A percentile compares a stretch with the other conserved stretches of the same genome.
These are phyloP conservation scores for Urophycis tenuis DNA, from an alignment of 2,797 vertebrate genomes.

Conservation along the genomic window DNA sequence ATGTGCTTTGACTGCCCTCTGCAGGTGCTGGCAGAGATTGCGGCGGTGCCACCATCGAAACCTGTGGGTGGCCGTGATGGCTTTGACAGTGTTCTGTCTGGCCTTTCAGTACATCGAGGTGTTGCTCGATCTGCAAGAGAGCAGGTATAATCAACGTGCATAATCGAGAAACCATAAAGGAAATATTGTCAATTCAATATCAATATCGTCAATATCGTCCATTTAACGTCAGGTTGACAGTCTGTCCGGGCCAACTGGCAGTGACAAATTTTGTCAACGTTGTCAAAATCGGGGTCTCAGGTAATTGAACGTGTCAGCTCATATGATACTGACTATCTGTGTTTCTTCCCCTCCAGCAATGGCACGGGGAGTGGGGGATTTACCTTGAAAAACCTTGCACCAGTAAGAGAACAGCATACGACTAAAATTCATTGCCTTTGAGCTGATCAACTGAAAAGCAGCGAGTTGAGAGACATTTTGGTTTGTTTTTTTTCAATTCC, in stretches of 20 bases:
- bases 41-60: constrained; percentile 55
- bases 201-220: no score
- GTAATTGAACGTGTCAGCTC: not conserved
- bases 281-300: not conserved
- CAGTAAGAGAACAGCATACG: not conserved
- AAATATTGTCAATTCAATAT: no score
- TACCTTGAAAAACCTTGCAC: constrained; percentile 8
- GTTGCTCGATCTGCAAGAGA: constrained; percentile 35
- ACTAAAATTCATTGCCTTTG: not conserved
- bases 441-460: not conserved
- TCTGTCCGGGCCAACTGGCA: no score
- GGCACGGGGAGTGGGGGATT: constrained; percentile 31
- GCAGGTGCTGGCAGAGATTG: constrained; percentile 60
- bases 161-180: not conserved
- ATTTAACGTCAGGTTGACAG: not conserved
- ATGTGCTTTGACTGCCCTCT: constrained; percentile 36
- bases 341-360: constrained; percentile 41
- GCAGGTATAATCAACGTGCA: constrained; percentile 49
- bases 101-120: constrained; percentile 64
- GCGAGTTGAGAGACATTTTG: not conserved
- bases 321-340: not conserved
- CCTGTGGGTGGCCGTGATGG: constrained; percentile 64
- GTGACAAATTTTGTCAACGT: not conserved
- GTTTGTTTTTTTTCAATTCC: not conserved
- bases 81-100: constrained; percentile 63